A percentile compares a stretch with the other conserved stretches of the same genome.
Conservation (phyloP, 2,797 vertebrate genomes). For the Allobates femoralis region DNA sequence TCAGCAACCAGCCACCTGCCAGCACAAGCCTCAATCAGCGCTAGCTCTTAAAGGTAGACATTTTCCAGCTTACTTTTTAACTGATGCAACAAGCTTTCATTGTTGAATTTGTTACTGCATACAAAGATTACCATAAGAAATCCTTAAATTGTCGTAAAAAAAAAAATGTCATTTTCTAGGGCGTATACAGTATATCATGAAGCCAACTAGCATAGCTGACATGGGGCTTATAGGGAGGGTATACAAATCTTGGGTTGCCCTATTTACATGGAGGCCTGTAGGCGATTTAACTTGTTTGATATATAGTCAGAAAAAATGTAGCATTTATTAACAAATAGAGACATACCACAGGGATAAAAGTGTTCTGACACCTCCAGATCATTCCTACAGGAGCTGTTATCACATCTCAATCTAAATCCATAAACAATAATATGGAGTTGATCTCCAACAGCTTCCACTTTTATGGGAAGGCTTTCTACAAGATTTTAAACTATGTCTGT, state of each 20-base stretch:
- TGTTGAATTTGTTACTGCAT: neutral
- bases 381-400: too few species aligned
- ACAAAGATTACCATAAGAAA: neutral
- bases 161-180: neutral
- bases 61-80: neutral
- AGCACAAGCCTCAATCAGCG: neutral
- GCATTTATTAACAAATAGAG: too few species aligned
- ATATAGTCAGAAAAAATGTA: too few species aligned
- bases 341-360: too few species aligned
- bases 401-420: too few species aligned
- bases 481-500: too few species aligned
- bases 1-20: neutral
- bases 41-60: neutral
- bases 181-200: neutral
- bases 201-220: neutral
- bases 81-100: constrained; percentile 1
- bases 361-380: too few species aligned
- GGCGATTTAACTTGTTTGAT: too few species aligned
- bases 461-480: too few species aligned
- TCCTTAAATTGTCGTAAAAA: neutral
- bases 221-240: neutral
- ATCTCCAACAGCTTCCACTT: too few species aligned
- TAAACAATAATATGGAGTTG: too few species aligned
- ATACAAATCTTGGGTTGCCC: neutral
- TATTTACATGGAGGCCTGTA: too few species aligned